Evolutionary conservation across 2,888 invertebrate genomes (phyloP), one percentile per base, ranked within the genome.

Genomic region (Hirtodrosophila cameraria): DNA sequence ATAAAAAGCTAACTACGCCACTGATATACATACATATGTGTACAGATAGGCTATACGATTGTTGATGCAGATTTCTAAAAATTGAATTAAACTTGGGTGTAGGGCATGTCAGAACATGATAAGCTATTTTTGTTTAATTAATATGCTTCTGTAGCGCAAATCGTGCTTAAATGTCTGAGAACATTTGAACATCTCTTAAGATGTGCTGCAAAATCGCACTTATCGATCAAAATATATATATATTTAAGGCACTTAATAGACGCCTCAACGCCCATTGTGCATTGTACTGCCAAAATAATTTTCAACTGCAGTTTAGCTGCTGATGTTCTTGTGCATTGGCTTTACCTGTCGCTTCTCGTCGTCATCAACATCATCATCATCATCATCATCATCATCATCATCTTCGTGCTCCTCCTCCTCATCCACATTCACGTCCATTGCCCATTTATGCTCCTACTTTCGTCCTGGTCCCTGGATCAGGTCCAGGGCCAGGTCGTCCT

Each of bases 301-400:
- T 36, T 28, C 58, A 48, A 45, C 42, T 73, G 73, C 64, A 64
- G 52, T 54, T 28, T 25, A 58, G 53, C 69, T 71, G 55, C 58
- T 65, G 55, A 66, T 77, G 63, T 78, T 72, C 70, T 2, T 74
- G 73, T 70, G 70, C 59, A 79, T 76, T 79, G 76, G 70, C 79
- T 79, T 73, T 76, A 41, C 25, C 63, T 71, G 67, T 63, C 59
- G 38, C 55, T 64, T 28, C 55, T 49, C 52, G 13, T 60, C 55
- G 55, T 59, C 70, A 43, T 31, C 28, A 25, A 15, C 49, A 59
- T 36, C 4, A 63, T 11, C 52, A 52, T 45, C 2, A 16, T 9
- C 28, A 54, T 28, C 3, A 63, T 12, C 27, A 15, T 9, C 1
- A 35, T 6, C 20, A 13, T 6, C 0, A 16, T 7, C 6, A 9